Evolutionary conservation across 2,113 vertebrate genomes (phyloP), one percentile per base, ranked within the genome.

Genomic region (Equus quagga): DNA sequence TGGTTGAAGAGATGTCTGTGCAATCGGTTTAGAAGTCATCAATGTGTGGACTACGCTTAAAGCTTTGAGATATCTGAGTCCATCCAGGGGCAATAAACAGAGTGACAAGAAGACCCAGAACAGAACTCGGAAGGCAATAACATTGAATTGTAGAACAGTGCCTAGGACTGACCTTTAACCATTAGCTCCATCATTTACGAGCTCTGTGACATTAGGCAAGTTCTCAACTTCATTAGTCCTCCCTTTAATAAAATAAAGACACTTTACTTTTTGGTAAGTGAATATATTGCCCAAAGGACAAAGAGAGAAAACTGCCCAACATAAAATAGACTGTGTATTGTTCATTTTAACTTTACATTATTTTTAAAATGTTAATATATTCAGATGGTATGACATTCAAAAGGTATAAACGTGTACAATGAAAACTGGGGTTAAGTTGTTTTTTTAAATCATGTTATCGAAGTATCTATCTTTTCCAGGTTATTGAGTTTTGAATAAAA

Each of bases 291-390:
- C 31, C 69, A 58, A 94, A 12, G 10, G 75, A 64, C 54, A 92
- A 44, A 87, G 46, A 79, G 9, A 62, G 6, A 44, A 0, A 85
- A 1, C 19, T 65, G 11, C 58, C 72, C 44, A 94, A 12, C 28
- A 15, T 79, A 83, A 90, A 76, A 64, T 31, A 54, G 26, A 78
- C 15, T 60, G 4, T n/a, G 31, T 64, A 14, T 95, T 79, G 33
- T 69, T 93, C n/a, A 44, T 94, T 91, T 96, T 73, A 91, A 54
- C 33, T 91, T 94, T 75, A 36, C 60, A 26, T 64, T 78, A 75
- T 41, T 28, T 89, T 67, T 62, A 18, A 23, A 46, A 87, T 83
- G 31, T 69, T 91, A 36, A 41, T 89, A 51, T 62, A 49, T 90
- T 89, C 33, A 73, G 49, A 62, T 62, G 11, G 10, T 83, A 4